Evolutionary conservation across 2,113 vertebrate species (phyloP), one percentile per base, ranked within the genome.

Genomic region (Brachyistius frenatus): DNA sequence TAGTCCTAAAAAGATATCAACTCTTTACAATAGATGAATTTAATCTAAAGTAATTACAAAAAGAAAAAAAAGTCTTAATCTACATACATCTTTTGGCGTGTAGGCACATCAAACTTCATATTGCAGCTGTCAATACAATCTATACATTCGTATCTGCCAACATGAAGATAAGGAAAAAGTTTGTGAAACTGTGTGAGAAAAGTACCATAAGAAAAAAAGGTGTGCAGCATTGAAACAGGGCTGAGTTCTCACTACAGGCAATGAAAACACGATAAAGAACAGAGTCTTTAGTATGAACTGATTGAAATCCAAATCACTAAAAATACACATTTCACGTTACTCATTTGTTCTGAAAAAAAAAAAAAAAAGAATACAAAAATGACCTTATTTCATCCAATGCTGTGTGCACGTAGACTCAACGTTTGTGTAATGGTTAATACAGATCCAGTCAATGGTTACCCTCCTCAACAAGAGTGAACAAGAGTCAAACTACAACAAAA

Each of bases 221-320:
- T 32, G 3, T 77, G 84, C 90, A 90, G 84, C 88, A 86, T 85
- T 35, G 31, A 81, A 56, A 83, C 82, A 81, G 81, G 78, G 85
- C 85, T 39, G 67, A 70, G 49, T 54, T 79, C 56, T 52, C 56
- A 16, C 64, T 16, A 35, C 6, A 13, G 37, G 16, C 16, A 69
- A 14, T 71, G 36, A 50, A 39, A 68, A 73, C 35, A 36, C 0
- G 31, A 2, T 23, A 71, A 5, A 33, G 5, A 10, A 46, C 3
- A 5, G 30, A 66, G 46, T 78, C 57, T 87, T 83, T 87, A 67
- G 61, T 72, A 11, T 54, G 49, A 23, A 67, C 56, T 61, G 64
- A 58, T 49, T 2, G 6, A 33, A 66, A 14, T 37, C 3, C 13
- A 47, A 35, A 56, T 37, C 33, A 56, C 33, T 46, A 46, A 50